Conservation (phyloP, 30 jellyfish, hydroid and myxozoan species). For the Morbakka virulenta region DNA sequence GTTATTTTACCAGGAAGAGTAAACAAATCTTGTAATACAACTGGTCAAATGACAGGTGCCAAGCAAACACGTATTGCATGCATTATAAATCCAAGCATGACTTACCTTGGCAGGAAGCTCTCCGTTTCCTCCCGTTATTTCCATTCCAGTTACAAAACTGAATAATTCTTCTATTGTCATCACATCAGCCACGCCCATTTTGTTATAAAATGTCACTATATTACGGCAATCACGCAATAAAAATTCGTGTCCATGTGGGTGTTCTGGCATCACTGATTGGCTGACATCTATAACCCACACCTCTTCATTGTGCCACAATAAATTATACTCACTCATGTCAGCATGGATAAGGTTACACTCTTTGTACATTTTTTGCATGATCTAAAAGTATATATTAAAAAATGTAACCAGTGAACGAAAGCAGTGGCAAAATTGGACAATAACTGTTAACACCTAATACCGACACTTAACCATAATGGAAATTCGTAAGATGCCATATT, state of each 20-base stretch:
- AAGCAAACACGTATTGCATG: too few relatives aligned
- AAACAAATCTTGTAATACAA: too few relatives aligned
- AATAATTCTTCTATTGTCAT: slow-evolving; percentile 70
- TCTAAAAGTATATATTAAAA: slow-evolving; percentile 15
- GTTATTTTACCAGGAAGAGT: too few relatives aligned
- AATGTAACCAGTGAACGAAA: too few relatives aligned
- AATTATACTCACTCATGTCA: slow-evolving; percentile 93
- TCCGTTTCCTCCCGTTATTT: slow-evolving; percentile 45
- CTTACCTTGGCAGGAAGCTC: slow-evolving; percentile 57
- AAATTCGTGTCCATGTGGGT: slow-evolving; percentile 87
- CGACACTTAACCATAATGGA: too few relatives aligned
- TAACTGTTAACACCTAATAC: too few relatives aligned
- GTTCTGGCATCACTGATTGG: slow-evolving; percentile 91
- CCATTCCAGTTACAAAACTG: slow-evolving; percentile 81
- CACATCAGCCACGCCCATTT: slow-evolving; percentile 64
- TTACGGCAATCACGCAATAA: slow-evolving; percentile 81
- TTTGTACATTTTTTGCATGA: slow-evolving; percentile 76
- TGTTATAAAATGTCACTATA: slow-evolving; percentile 68
- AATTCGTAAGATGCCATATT: too few relatives aligned
- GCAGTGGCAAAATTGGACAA: too few relatives aligned
- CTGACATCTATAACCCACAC: slow-evolving; percentile 90
- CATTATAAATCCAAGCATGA: too few relatives aligned
- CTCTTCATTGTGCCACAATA: slow-evolving; percentile 84
- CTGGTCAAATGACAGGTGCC: too few relatives aligned
- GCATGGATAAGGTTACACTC: slow-evolving; percentile 93